Evolutionary conservation across 2,797 vertebrate genomes (phyloP).

Genomic region (Spea hammondii): DNA sequence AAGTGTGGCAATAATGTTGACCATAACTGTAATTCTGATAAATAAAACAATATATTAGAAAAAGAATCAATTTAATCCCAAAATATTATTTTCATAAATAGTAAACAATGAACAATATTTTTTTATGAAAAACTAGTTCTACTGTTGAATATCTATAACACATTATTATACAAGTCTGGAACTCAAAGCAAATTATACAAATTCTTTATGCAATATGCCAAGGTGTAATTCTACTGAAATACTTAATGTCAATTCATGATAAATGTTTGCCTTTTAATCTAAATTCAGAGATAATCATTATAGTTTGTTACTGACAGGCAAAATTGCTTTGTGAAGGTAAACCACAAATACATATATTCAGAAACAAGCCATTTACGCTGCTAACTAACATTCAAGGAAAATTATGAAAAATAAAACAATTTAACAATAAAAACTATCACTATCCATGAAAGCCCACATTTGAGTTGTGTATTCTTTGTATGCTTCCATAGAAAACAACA

Average conservation of each 20-base stretch:
- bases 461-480: too few relatives aligned
- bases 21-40: too few relatives aligned
- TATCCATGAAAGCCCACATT: neutral
- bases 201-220: conserved; percentile 54
- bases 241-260: conserved; percentile 52
- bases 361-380: neutral
- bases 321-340: neutral
- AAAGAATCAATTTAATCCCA: too few relatives aligned
- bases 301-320: neutral
- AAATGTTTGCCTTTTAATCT: conserved; percentile 51
- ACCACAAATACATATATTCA: neutral
- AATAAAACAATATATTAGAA: too few relatives aligned
- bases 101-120: too few relatives aligned
- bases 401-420: neutral
- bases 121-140: too few relatives aligned
- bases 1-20: too few relatives aligned
- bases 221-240: conserved; percentile 57
- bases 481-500: too few relatives aligned
- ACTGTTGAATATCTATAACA: too few relatives aligned
- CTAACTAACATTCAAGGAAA: neutral
- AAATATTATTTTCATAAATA: too few relatives aligned
- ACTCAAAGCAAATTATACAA: too few relatives aligned
- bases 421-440: neutral
- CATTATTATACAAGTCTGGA: too few relatives aligned
- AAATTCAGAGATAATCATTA: conserved; percentile 1